Evolutionary conservation across 2,113 vertebrate species (phyloP).

Genomic region (Kobus ellipsiprymnus): DNA sequence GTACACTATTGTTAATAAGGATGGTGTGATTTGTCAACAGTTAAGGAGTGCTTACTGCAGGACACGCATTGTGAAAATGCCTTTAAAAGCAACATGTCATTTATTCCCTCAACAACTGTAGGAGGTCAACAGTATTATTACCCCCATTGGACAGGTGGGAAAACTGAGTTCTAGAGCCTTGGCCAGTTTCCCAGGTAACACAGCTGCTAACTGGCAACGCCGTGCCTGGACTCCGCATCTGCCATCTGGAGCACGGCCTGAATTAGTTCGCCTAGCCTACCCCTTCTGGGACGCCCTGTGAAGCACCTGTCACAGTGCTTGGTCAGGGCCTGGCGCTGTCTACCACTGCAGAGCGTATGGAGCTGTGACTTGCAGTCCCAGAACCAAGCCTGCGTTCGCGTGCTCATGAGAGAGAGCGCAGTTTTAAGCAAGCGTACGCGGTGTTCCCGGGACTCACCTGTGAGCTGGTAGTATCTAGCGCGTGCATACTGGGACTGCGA

Average conservation of each 20-base stretch:
- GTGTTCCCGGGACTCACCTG: not conserved
- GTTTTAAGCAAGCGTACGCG: accelerated
- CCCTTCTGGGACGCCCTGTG: not conserved
- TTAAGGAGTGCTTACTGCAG: accelerated
- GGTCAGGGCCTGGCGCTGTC: not conserved
- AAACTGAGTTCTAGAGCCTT: not conserved
- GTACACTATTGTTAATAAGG: not conserved
- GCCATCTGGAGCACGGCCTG: not conserved
- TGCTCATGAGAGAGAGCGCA: not conserved
- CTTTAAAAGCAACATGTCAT: not conserved
- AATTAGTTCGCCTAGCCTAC: not conserved
- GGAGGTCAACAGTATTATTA: not conserved
- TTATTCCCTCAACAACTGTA: not conserved
- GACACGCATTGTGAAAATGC: not conserved
- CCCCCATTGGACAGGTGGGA: not conserved
- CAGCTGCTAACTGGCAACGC: not conserved
- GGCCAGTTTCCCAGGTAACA: not conserved
- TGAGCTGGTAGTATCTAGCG: not conserved
- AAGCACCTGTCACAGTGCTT: not conserved
- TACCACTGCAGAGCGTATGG: not conserved
- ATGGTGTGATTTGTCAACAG: accelerated
- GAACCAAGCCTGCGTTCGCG: not conserved
- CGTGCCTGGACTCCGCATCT: not conserved
- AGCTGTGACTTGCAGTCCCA: not conserved
- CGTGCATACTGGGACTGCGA: not conserved